Conservation (phyloP, 2,113 vertebrate species). For the Mirounga angustirostris region DNA sequence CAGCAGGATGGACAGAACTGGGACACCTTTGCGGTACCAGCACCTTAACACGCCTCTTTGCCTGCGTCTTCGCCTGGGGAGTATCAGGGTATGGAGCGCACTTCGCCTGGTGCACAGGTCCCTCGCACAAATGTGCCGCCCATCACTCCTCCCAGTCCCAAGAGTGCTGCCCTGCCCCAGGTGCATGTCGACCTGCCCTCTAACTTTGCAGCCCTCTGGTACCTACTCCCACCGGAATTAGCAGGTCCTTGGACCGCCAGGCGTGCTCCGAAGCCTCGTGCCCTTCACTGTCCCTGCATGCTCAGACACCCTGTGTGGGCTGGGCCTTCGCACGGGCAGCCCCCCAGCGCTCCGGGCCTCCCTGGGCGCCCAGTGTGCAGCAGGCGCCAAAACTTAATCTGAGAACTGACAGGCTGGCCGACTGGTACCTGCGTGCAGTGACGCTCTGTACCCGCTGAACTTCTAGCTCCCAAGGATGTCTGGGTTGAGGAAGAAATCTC, state of each 20-base stretch:
- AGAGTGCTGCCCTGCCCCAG: background rate
- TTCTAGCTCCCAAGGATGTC: background rate
- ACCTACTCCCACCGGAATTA: background rate
- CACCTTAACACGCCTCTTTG: background rate
- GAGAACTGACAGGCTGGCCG: background rate
- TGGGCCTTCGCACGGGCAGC: rapidly evolving
- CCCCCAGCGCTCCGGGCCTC: background rate
- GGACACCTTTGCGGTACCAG: background rate
- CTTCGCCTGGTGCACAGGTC: background rate
- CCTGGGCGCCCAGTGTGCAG: background rate
- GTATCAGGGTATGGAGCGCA: background rate
- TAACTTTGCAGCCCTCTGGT: background rate
- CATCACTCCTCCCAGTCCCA: background rate
- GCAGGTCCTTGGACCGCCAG: background rate
- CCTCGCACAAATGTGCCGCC: rapidly evolving
- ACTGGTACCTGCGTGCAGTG: background rate
- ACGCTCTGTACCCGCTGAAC: background rate
- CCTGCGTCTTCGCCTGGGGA: background rate
- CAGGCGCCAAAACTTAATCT: background rate
- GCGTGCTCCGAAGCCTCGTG: background rate
- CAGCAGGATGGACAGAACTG: background rate
- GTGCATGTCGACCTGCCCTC: background rate
- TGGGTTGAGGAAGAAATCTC: background rate
- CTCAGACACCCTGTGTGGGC: background rate
- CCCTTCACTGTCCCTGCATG: background rate